phyloP scores from a whole-genome alignment of 2,888 invertebrate species.

The Thereva nobilitata region DNA sequence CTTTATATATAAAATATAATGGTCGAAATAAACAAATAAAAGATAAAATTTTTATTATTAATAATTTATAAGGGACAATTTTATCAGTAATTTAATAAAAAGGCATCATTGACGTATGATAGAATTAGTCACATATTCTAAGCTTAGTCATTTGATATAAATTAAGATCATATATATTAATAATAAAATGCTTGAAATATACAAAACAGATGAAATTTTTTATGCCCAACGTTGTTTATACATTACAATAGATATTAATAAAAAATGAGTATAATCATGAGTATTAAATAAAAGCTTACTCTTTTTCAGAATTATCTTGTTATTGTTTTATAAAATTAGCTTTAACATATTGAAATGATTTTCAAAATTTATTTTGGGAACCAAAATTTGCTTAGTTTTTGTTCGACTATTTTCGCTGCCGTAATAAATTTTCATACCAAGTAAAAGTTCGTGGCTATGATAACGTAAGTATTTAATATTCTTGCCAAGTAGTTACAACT shows the following conservation, averaged over 20 bases:
- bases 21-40: slow-evolving; percentile 2
- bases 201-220: slow-evolving; percentile 25
- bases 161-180: slow-evolving; percentile 15
- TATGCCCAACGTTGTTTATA: slow-evolving; percentile 26
- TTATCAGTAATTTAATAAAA: slow-evolving; percentile 2
- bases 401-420: too few relatives aligned
- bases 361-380: too few relatives aligned
- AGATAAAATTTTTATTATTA: slow-evolving; percentile 25
- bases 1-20: slow-evolving; percentile 15
- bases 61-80: slow-evolving; percentile 10
- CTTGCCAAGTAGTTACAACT: too few relatives aligned
- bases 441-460: too few relatives aligned
- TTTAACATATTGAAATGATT: too few relatives aligned
- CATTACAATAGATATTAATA: neutral
- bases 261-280: too few relatives aligned
- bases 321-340: too few relatives aligned
- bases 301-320: too few relatives aligned
- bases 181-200: slow-evolving; percentile 27
- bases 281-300: too few relatives aligned
- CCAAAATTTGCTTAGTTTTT: too few relatives aligned
- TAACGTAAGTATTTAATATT: too few relatives aligned
- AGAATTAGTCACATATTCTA: slow-evolving; percentile 10
- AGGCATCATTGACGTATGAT: slow-evolving; percentile 12
- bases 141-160: slow-evolving; percentile 29
- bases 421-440: too few relatives aligned